Evolutionary conservation across 92 coral and sea anemone species (phyloP), one percentile per base, ranked within the genome.

Genomic region (Montipora capitata): DNA sequence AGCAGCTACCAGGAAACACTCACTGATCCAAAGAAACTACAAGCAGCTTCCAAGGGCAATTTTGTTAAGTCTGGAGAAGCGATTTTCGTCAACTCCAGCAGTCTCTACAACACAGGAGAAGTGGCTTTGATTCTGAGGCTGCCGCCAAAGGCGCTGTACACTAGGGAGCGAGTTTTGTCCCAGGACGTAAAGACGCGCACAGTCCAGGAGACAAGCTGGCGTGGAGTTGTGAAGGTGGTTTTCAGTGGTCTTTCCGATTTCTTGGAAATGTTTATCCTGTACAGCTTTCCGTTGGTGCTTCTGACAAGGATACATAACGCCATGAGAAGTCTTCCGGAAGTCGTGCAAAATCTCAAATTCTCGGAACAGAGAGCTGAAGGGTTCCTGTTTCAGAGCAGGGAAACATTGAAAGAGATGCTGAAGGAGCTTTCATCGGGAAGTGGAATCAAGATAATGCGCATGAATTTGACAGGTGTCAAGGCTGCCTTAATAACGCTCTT

Each of bases 211-310:
- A 68, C 76, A 16, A 91, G 88, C 59, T 70, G 18, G 39, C 10
- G 8, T 5, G 87, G 88, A 45, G 85, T 91, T 2, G 48, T 61
- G 15, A 94, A 66, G 77, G 83, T 94, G 9, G n/a, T 57, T 7
- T 40, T 72, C 45, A 76, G 78, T 27, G 78, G 81, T 20, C 4
- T 88, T 38, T 81, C 51, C 11, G 93, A 80, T 70, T 39, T 89
- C 49, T 82, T 91, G 51, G 93, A 93, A 78, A 73, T 93, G 69
- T n/a, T 83, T 16, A 91, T 94, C 20, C 58, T 95, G 64, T 95
- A 90, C 91, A 90, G 92, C 89, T 90, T 91, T 7, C 98, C 98
- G 0, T 49, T 95, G 41, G 72, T 90, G 9, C 76, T 90, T 51
- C 38, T 95, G 72, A 96, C 96, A 6, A 93, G 90, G 80, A 56